Evolutionary conservation across 2,888 invertebrate genomes (phyloP).

Genomic region (Steinernema carpocapsae): DNA sequence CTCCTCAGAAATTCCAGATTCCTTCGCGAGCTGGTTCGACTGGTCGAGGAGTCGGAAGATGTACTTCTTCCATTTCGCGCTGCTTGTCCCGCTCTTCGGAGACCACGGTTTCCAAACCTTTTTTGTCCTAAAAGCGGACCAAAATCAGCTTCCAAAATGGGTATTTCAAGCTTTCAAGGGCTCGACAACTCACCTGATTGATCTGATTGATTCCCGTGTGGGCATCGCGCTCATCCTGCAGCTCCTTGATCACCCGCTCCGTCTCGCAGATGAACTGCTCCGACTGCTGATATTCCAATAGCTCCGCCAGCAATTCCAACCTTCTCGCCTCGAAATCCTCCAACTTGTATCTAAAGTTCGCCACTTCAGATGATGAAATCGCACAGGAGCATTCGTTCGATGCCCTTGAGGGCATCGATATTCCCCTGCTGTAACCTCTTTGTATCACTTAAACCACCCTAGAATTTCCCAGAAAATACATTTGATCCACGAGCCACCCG

Average conservation of each 20-base stretch:
- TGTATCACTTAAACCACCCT: too few relatives aligned
- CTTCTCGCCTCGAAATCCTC: conserved; percentile 46
- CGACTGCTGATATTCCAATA: conserved; percentile 49
- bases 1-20: conserved; percentile 55
- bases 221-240: conserved; percentile 62
- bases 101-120: conserved; percentile 56
- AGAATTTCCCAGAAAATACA: too few relatives aligned
- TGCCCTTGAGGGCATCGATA: too few relatives aligned
- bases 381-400: too few relatives aligned
- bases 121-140: conserved; percentile 53
- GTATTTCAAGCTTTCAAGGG: too few relatives aligned
- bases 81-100: conserved; percentile 53
- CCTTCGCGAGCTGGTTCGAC: conserved; percentile 55
- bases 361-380: not conserved
- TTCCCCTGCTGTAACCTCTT: too few relatives aligned
- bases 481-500: too few relatives aligned
- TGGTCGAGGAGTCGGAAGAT: conserved; percentile 54
- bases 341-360: conserved; percentile 44
- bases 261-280: conserved; percentile 56
- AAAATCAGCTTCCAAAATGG: too few relatives aligned
- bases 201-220: conserved; percentile 64
- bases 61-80: conserved; percentile 49
- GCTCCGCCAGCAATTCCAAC: conserved; percentile 53
- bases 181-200: conserved; percentile 56
- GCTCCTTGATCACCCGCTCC: conserved; percentile 57